phyloP scores from a whole-genome alignment of 1,140 invertebrate genomes.

The Chionoecetes opilio region DNA sequence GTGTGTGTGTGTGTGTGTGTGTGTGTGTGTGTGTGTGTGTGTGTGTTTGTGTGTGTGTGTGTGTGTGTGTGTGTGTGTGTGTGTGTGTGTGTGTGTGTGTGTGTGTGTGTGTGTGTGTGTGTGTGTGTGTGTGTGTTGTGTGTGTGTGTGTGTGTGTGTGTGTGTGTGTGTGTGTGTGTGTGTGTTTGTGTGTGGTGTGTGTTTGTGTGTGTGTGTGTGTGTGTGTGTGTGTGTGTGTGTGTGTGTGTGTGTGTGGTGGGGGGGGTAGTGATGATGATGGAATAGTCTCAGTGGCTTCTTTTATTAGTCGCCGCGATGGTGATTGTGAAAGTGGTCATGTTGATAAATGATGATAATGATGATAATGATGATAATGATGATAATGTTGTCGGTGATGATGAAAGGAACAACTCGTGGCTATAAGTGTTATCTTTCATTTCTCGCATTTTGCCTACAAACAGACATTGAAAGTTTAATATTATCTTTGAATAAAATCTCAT shows the following conservation, averaged over 20 bases:
- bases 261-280: no score
- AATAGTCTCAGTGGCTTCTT: no score
- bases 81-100: not conserved
- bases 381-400: no score
- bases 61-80: not conserved
- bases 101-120: constrained; percentile 9
- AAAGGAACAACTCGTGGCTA: no score
- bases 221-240: constrained; percentile 8
- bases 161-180: not conserved
- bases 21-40: constrained; percentile 20
- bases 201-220: not conserved
- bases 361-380: no score
- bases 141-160: not conserved
- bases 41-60: not conserved
- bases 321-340: no score
- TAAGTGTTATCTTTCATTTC: no score
- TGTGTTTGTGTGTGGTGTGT: not conserved
- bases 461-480: no score
- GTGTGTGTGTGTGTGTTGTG: constrained; percentile 11
- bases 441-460: no score
- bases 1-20: constrained; percentile 16
- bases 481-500: no score
- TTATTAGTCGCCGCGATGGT: no score
- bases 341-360: no score
- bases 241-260: not conserved